Evolutionary conservation across 2,888 invertebrate species (phyloP), one percentile per base, ranked within the genome.

Genomic region (Orchesella flavescens): DNA sequence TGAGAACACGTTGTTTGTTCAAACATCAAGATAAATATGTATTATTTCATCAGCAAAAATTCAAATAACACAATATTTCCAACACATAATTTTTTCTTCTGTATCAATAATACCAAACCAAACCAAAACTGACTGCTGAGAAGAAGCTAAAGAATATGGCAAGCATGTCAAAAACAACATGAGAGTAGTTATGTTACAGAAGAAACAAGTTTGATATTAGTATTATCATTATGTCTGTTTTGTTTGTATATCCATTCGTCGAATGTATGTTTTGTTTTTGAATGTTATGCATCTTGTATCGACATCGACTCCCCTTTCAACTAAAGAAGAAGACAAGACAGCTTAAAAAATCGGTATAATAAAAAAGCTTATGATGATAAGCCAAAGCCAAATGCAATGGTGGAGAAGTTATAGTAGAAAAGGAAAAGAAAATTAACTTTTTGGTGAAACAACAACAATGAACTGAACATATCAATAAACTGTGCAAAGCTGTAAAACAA

Each of bases 391-490:
- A 57, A n/a, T 73, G n/a, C n/a, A 46, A 15, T 53, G 46, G 34
- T 2, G 7, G 34, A 34, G 34, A 34, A 34, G 34, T n/a, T 53
- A 71, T 3, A 44, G 46, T 63, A 78, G 24, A 69, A 86, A 84
- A 73, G 72, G 68, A 84, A 85, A 80, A 77, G 77, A 82, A 85
- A 85, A 83, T 86, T 84, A 84, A 85, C 71, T 77, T 73, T n/a
- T 66, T 80, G 77, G 74, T 83, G 81, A 86, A 87, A 87, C 73
- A 87, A 87, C 85, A 87, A 87, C 85, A 87, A 86, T 85, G 82
- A 77, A 72, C 44, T 66, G 75, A 85, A 85, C 79, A 86, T 85
- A 86, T 87, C 87, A 87, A 87, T 86, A 87, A 87, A 86, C 85
- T 81, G 65, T 82, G 69, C 71, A 81, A 83, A 79, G 83, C 82